phyloP scores from a whole-genome alignment of 2,888 invertebrate species.

The Disparrhopalites patrizii region DNA sequence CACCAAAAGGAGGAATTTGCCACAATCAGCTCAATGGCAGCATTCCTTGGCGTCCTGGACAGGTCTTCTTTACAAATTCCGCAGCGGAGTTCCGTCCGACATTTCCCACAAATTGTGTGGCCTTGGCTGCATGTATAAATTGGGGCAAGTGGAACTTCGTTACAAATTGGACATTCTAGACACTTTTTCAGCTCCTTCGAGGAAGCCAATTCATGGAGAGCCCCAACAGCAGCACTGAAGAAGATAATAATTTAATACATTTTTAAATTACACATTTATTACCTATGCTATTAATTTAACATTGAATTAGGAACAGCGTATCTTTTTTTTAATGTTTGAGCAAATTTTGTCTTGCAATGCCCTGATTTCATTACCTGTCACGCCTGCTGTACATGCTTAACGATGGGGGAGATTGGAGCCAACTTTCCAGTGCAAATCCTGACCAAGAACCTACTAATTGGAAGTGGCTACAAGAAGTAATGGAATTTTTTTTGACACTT shows the following conservation, averaged over 20 bases:
- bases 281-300: no score
- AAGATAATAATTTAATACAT: background rate
- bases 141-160: conserved; percentile 44
- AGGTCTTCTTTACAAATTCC: conserved; percentile 43
- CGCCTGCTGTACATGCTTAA: no score
- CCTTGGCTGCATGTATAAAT: conserved; percentile 42
- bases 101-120: conserved; percentile 43
- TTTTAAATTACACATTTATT: background rate
- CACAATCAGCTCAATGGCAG: conserved; percentile 39
- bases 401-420: no score
- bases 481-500: no score
- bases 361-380: no score
- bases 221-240: conserved; percentile 34
- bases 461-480: no score
- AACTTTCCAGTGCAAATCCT: no score
- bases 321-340: no score
- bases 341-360: no score
- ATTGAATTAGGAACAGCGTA: no score
- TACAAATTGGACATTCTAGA: conserved; percentile 43
- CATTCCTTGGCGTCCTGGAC: conserved; percentile 32
- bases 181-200: conserved; percentile 39
- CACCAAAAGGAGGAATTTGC: conserved; percentile 43
- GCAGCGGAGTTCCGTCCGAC: conserved; percentile 32
- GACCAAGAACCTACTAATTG: no score
- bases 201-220: conserved; percentile 37